Evolutionary conservation across 2,113 vertebrate genomes (phyloP).

Genomic region (Plotosus lineatus): DNA sequence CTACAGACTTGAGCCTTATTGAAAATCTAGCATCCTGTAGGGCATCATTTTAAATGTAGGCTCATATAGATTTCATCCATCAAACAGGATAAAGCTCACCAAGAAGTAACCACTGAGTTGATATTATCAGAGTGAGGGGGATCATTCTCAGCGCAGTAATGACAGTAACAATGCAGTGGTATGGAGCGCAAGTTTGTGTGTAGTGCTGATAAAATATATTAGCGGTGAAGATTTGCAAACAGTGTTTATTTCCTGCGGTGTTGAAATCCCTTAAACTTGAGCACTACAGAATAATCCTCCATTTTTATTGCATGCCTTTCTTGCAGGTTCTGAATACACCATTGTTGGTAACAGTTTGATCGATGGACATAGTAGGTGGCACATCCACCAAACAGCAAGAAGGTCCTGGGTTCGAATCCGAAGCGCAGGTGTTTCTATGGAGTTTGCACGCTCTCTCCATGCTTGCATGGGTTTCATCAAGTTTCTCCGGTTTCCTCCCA

Average conservation of each 20-base stretch:
- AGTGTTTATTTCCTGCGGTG: background rate
- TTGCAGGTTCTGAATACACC: background rate
- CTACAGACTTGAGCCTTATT: background rate
- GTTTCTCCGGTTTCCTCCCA: too few species aligned
- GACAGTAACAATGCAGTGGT: background rate
- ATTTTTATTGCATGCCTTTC: background rate
- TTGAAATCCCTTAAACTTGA: too few species aligned
- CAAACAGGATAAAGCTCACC: background rate
- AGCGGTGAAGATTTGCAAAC: background rate
- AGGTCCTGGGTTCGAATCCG: too few species aligned
- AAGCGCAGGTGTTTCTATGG: too few species aligned
- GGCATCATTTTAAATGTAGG: background rate
- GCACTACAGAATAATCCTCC: background rate
- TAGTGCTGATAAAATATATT: background rate
- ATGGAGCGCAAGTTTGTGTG: background rate
- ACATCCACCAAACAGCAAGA: too few species aligned
- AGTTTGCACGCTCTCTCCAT: too few species aligned
- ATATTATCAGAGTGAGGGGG: background rate
- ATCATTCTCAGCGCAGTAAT: constrained; percentile 1
- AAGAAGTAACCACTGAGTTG: background rate
- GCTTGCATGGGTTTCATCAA: too few species aligned
- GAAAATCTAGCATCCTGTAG: background rate
- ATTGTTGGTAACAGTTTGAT: background rate
- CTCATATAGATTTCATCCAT: background rate
- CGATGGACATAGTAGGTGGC: too few species aligned